Percentiles rank a stretch among this genome's conserved stretches.
Evolutionary conservation across 2,797 vertebrate genomes (phyloP).

Genomic region (Lepus oiostolus): DNA sequence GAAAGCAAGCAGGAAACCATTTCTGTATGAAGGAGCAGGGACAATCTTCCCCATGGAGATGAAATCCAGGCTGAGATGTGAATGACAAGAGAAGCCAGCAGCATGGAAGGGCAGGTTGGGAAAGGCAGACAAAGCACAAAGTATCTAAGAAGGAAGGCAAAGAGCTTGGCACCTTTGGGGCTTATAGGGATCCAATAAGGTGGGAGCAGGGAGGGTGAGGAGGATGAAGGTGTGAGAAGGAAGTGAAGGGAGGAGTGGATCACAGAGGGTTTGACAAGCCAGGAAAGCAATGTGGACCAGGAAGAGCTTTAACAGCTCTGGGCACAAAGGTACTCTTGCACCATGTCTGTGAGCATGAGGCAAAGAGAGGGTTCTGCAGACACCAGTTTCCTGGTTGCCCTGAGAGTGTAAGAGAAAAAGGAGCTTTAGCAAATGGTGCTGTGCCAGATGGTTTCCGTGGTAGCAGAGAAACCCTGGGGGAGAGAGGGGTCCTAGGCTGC

Average conservation of each 20-base stretch:
- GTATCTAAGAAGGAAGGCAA: not conserved
- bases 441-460: not conserved
- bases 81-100: rapidly evolving
- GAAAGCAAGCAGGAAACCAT: not conserved
- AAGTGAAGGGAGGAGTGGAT: not conserved
- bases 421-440: not conserved
- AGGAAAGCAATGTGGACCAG: not conserved
- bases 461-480: not conserved
- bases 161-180: rapidly evolving
- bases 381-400: not conserved
- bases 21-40: not conserved
- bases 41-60: not conserved
- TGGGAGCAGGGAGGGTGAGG: not conserved
- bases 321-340: not conserved
- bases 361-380: constrained; percentile 7
- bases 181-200: not conserved
- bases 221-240: not conserved
- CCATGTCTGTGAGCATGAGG: not conserved
- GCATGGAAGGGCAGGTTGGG: not conserved
- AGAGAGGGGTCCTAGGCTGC: not conserved
- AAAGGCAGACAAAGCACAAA: too few relatives aligned
- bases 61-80: not conserved
- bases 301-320: too few relatives aligned
- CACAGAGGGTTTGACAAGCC: not conserved
- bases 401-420: not conserved